Base-by-base conservation (phyloP, 2,888 invertebrate genomes). In the Drosophila sordidula region DNA sequence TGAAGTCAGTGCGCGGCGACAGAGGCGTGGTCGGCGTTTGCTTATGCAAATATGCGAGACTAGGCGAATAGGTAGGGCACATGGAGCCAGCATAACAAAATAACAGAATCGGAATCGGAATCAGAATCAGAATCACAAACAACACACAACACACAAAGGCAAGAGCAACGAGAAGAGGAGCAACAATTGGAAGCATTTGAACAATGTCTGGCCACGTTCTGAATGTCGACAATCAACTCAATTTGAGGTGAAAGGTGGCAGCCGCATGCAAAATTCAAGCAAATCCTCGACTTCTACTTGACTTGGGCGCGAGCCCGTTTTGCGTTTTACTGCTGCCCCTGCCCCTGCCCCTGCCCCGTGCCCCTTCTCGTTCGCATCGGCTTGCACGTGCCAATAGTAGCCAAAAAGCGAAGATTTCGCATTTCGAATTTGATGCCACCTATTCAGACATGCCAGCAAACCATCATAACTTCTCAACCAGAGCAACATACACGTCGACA, bases 221-320 rank as follows among this genome's bases (percentile, higher is more conserved):
- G 76, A 86, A 86, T 83, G 80, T 47, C 83, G 78, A 86, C 82
- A 83, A 86, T 82, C 84, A 86, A 83, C 84, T 78, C 78, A 80
- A 80, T 83, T 86, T 76, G 69, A 63, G 76, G 65, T 38, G 36
- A 59, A 68, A 63, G 64, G 47, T 57, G 56, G 57, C 64, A 73
- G 44, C 45, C 61, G 41, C 65, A 77, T 66, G 61, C 78, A 56
- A 74, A 71, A 71, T 64, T 68, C 61, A 78, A 59, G 45, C 62
- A 70, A 78, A 78, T 76, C 79, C 62, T 29, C 49, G 45, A 50
- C 58, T 61, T 49, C 50, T 32, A 34, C 38, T 55, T 50, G 51
- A 49, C 56, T 57, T 36, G 39, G 51, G 12, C 73, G 38, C 22
- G 29, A 29, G 39, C 38, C 47, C 25, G 46, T 29, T 45, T 32